Conservation (phyloP, 1,140 invertebrate genomes). For the Potamilus streckersoni region DNA sequence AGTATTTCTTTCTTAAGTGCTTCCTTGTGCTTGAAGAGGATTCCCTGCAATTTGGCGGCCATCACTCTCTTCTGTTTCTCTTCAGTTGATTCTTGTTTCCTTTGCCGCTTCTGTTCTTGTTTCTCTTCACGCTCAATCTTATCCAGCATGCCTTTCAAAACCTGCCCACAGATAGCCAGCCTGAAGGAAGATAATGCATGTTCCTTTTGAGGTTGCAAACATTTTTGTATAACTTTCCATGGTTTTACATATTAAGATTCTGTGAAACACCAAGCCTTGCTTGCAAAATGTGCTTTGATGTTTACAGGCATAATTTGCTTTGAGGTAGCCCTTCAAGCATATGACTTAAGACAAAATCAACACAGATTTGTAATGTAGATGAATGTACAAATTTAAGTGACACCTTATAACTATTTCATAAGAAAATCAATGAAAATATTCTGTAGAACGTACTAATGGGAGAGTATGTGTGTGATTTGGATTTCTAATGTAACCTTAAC, state of each 20-base stretch:
- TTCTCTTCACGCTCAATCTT: slow-evolving; percentile 68
- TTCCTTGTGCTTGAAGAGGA: slow-evolving; percentile 87
- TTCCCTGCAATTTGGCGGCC: slow-evolving; percentile 59
- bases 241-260: background rate
- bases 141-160: slow-evolving; percentile 66
- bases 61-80: slow-evolving; percentile 63
- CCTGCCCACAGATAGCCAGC: slow-evolving; percentile 59
- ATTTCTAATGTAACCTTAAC: too few relatives aligned
- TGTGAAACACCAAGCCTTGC: background rate
- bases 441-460: too few relatives aligned
- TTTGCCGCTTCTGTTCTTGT: slow-evolving; percentile 54
- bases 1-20: slow-evolving; percentile 93
- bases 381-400: background rate
- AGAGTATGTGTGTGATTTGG: too few relatives aligned
- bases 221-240: background rate
- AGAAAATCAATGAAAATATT: too few relatives aligned
- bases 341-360: slow-evolving; percentile 1
- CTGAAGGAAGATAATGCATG: slow-evolving; percentile 37
- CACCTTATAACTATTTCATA: too few relatives aligned
- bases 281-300: background rate
- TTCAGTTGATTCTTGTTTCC: slow-evolving; percentile 64
- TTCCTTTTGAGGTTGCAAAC: background rate
- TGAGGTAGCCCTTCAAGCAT: background rate
- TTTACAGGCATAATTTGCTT: background rate
- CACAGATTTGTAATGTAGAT: background rate